phyloP scores from a whole-genome alignment of 2,888 invertebrate species.

The Linyphia triangularis region DNA sequence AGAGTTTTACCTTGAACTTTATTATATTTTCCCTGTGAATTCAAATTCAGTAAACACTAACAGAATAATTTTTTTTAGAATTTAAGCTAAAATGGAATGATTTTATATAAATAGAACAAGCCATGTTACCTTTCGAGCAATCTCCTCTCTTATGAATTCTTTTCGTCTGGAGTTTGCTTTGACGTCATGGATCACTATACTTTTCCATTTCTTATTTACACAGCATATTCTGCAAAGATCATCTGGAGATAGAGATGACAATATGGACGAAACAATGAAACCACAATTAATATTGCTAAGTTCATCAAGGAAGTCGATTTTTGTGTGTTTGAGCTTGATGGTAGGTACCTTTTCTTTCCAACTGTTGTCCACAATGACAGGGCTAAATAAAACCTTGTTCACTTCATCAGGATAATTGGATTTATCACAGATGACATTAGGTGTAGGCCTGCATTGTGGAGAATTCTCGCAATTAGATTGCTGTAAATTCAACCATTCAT shows the following conservation, averaged over 20 bases:
- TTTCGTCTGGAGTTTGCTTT: constrained; percentile 19
- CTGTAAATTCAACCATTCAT: neutral
- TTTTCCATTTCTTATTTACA: constrained; percentile 43
- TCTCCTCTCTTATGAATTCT: neutral
- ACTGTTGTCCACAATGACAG: too few species aligned
- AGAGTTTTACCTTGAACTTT: too few species aligned
- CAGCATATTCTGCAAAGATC: constrained; percentile 23
- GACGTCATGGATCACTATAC: neutral
- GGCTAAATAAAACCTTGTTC: neutral
- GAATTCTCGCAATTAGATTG: too few species aligned
- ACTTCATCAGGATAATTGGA: neutral
- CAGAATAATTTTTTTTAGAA: too few species aligned
- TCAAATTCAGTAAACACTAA: too few species aligned
- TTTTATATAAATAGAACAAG: neutral
- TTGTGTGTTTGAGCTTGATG: neutral
- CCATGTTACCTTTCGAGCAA: constrained; percentile 16
- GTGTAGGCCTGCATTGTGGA: neutral
- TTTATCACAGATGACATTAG: neutral
- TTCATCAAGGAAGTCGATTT: constrained; percentile 43
- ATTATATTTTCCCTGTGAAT: too few species aligned
- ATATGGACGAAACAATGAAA: neutral
- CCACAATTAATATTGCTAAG: constrained; percentile 5
- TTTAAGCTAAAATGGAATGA: neutral
- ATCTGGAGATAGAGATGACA: constrained; percentile 1
- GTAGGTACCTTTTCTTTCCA: too few species aligned